Evolutionary conservation across 1,140 invertebrate genomes (phyloP).

Genomic region (Lethocerus indicus): DNA sequence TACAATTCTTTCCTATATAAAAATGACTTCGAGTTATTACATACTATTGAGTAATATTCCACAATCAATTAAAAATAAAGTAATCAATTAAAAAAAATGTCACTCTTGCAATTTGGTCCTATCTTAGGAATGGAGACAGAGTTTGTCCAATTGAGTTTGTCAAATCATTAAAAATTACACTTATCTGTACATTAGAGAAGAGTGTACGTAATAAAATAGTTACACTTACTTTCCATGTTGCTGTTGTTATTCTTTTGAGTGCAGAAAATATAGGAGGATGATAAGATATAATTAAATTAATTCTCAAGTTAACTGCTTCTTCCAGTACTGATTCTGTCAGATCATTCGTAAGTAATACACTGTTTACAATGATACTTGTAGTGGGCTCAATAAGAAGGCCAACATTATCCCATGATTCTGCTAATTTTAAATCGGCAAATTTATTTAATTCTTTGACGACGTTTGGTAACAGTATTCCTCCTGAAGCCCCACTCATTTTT

Average conservation of each 20-base stretch:
- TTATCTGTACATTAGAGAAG: constrained; percentile 1
- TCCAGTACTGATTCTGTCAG: constrained; percentile 74
- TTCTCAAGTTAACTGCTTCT: constrained; percentile 53
- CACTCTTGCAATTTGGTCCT: too few species aligned
- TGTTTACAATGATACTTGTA: constrained; percentile 30
- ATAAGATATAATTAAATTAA: constrained; percentile 79
- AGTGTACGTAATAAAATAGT: too few species aligned
- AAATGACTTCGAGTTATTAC: too few species aligned
- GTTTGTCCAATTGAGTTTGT: too few species aligned
- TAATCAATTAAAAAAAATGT: too few species aligned
- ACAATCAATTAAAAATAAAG: too few species aligned
- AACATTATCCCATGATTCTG: constrained; percentile 90
- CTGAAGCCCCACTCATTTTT: not conserved
- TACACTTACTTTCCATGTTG: constrained; percentile 53
- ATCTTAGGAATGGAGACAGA: too few species aligned
- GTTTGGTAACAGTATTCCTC: too few species aligned
- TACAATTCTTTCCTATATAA: constrained; percentile 55
- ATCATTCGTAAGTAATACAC: constrained; percentile 85
- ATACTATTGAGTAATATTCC: too few species aligned
- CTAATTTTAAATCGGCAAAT: constrained; percentile 51
- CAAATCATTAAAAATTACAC: constrained; percentile 1
- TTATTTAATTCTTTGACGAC: constrained; percentile 44
- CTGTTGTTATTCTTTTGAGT: constrained; percentile 54
- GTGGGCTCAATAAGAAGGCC: constrained; percentile 51
- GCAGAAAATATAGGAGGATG: constrained; percentile 87